A percentile compares a stretch with the other conserved stretches of the same genome.
Conservation (phyloP, 2,797 vertebrate species). For the Eleutherodactylus coqui region DNA sequence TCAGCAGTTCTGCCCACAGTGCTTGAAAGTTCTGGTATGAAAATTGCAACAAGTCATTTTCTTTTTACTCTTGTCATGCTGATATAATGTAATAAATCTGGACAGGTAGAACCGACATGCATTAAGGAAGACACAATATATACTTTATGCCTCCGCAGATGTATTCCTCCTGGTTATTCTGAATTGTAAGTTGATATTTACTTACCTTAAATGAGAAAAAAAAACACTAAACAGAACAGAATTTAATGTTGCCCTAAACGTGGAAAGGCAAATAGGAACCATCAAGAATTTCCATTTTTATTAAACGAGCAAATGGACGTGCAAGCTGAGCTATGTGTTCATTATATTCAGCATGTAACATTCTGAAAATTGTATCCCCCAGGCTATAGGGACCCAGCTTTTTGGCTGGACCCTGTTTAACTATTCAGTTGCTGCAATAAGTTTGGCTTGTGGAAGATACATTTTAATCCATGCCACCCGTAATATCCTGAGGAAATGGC, state of each 20-base stretch:
- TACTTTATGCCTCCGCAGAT: neutral
- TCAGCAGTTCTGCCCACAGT: no score
- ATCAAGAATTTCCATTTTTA: constrained; percentile 62
- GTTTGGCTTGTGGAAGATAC: neutral
- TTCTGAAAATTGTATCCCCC: constrained; percentile 31
- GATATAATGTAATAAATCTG: neutral
- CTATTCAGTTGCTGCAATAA: constrained; percentile 15
- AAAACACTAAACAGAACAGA: constrained; percentile 33
- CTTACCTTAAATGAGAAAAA: constrained; percentile 50
- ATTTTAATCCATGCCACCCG: neutral
- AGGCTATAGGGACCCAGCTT: neutral
- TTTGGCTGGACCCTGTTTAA: constrained; percentile 29
- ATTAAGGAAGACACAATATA: neutral
- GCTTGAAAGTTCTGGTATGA: neutral
- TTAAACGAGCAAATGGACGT: constrained; percentile 52
- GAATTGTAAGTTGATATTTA: constrained; percentile 41
- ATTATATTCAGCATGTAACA: constrained; percentile 42
- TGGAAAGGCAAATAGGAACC: constrained; percentile 36
- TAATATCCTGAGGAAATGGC: neutral
- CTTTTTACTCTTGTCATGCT: neutral
- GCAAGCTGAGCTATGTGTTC: constrained; percentile 25
- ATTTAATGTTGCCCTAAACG: constrained; percentile 26
- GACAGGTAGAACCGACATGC: neutral
- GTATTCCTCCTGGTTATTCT: constrained; percentile 11
- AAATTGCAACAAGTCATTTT: neutral